Base-by-base conservation (phyloP, 2,113 vertebrate genomes). In the Urocynchramus pylzowi region DNA sequence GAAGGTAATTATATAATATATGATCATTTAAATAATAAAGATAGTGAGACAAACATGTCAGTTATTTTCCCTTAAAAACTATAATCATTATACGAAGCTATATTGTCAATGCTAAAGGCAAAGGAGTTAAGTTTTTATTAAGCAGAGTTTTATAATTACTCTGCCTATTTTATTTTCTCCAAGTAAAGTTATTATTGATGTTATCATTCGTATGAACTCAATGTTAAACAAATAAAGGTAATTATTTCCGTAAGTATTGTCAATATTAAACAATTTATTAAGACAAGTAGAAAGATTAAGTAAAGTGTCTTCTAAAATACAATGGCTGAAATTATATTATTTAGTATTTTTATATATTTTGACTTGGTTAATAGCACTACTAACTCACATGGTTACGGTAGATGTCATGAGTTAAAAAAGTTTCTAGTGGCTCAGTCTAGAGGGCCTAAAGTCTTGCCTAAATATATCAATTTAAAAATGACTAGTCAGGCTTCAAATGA, bases 21-120 rank as follows among this genome's bases (percentile, higher is more conserved):
- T 27, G 53, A 89, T 76, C 5, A 92, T 96, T 96, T 95, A 84
- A 93, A 96, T 95, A 94, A 93, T 60, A 96, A 95, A 94, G 74
- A 60, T 53, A 28, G 17, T 96, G 81, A 96, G 81, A 87, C 69
- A 96, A 95, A 94, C 65, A 89, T 35, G 53, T 33, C 21, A 12
- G 57, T 80, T 95, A 90, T 93, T 97, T 87, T 70, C 37, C 41
- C 41, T 91, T 87, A 79, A 93, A 94, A 96, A 41, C 20, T 93
- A 35, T 89, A 87, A 93, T 94, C 70, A 74, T 71, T 78, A 82
- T 87, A 70, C 4, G 9, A 27, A 79, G 31, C 20, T 84, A 27
- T 52, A 76, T 87, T 91, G 70, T 95, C 65, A 91, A n/a, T 89
- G 93, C 78, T 97, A 65, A 93, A 83, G 95, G 91, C 91, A 96